phyloP scores from a whole-genome alignment of 2,888 invertebrate species.

The Eupithecia centaureata region DNA sequence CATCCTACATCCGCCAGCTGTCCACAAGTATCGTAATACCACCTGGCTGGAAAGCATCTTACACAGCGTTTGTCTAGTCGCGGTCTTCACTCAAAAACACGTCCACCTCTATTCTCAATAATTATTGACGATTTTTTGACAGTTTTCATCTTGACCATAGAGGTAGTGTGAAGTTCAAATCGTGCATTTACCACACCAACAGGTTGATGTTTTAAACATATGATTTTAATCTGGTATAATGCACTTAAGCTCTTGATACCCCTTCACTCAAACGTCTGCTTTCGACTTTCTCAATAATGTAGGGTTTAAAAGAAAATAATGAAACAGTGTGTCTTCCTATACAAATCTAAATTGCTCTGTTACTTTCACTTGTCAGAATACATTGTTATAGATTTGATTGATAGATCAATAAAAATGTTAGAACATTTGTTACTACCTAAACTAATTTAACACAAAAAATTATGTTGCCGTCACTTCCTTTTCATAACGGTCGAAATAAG shows the following conservation, averaged over 20 bases:
- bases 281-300: slow-evolving; percentile 37
- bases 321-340: slow-evolving; percentile 23
- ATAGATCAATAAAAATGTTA: background rate
- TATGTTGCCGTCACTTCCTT: too few relatives aligned
- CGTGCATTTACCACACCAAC: background rate
- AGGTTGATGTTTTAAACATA: background rate
- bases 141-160: background rate
- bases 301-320: slow-evolving; percentile 32
- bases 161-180: background rate
- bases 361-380: slow-evolving; percentile 6
- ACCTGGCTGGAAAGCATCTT: too few relatives aligned
- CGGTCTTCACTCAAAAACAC: too few relatives aligned
- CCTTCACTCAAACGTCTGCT: slow-evolving; percentile 17
- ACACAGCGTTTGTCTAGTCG: too few relatives aligned
- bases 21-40: too few relatives aligned
- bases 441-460: too few relatives aligned
- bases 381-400: background rate
- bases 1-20: too few relatives aligned
- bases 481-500: too few relatives aligned
- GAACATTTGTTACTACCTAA: background rate
- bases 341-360: slow-evolving; percentile 6
- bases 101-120: too few relatives aligned
- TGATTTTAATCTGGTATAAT: background rate
- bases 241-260: background rate
- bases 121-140: too few relatives aligned